Conservation (phyloP, 2,888 invertebrate species). For the Hydrotaea cyrtoneurina region DNA sequence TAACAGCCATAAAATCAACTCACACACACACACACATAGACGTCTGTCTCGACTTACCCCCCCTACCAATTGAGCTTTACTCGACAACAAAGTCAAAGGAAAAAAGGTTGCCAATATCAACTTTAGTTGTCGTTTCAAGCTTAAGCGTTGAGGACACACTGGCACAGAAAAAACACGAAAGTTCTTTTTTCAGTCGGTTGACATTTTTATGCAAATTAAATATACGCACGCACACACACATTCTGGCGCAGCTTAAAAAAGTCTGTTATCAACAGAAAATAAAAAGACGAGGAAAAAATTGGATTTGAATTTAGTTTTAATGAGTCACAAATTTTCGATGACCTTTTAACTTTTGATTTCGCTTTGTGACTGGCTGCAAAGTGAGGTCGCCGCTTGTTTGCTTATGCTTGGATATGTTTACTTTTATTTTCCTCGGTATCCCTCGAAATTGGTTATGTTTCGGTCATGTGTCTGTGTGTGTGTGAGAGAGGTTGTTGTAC, state of each 20-base stretch:
- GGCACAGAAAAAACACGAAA: not conserved
- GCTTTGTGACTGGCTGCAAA: conserved; percentile 1
- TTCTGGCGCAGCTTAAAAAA: not conserved
- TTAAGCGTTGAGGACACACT: conserved; percentile 14
- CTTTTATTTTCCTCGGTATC: conserved; percentile 32
- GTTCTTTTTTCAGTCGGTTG: conserved; percentile 43
- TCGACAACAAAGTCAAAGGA: not conserved
- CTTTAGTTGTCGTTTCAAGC: conserved; percentile 22
- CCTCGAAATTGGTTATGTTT: conserved; percentile 7
- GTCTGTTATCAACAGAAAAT: conserved; percentile 24
- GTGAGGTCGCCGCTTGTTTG: conserved; percentile 29
- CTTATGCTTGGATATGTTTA: conserved; percentile 38
- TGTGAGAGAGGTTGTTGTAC: not conserved
- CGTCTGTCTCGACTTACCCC: not conserved
- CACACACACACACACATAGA: not conserved
- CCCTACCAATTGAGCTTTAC: not conserved
- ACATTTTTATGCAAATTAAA: conserved; percentile 58
- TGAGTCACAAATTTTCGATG: conserved; percentile 53
- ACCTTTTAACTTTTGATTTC: conserved; percentile 56
- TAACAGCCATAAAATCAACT: not conserved
- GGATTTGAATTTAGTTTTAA: conserved; percentile 56
- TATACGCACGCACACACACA: conserved; percentile 9
- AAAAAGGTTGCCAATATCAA: conserved; percentile 51
- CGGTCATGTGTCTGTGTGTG: conserved; percentile 11
- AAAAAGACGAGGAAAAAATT: conserved; percentile 22